phyloP scores from a whole-genome alignment of 2,888 invertebrate genomes.

The Nomada flava region DNA sequence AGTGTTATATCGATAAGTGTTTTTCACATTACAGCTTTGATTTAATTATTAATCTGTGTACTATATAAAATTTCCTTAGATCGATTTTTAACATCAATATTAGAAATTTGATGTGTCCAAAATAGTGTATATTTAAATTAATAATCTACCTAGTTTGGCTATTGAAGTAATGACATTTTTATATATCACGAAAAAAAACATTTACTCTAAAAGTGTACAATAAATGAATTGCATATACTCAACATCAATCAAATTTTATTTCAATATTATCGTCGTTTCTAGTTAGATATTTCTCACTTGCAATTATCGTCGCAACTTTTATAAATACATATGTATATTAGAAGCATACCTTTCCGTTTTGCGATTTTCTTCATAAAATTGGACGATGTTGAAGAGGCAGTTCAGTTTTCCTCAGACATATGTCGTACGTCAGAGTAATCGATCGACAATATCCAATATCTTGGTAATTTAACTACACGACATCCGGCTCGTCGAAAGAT shows the following conservation, averaged over 20 bases:
- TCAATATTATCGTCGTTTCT: not conserved
- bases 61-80: too few species aligned
- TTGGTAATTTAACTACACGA: constrained; percentile 20
- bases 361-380: not conserved
- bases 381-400: not conserved
- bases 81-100: too few species aligned
- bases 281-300: not conserved
- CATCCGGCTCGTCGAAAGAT: not conserved
- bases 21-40: too few species aligned
- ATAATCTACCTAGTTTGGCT: too few species aligned
- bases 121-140: too few species aligned
- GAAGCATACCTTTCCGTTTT: not conserved
- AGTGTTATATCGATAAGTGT: too few species aligned
- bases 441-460: constrained; percentile 23
- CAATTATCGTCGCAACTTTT: not conserved
- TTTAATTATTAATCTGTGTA: too few species aligned
- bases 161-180: too few species aligned
- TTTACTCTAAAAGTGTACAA: not conserved
- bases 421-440: not conserved
- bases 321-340: not conserved
- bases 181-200: too few species aligned
- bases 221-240: not conserved
- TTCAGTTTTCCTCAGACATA: not conserved
- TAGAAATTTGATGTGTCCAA: too few species aligned
- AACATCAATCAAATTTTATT: not conserved